phyloP scores from a whole-genome alignment of 2,888 invertebrate genomes.

The Belgica antarctica region DNA sequence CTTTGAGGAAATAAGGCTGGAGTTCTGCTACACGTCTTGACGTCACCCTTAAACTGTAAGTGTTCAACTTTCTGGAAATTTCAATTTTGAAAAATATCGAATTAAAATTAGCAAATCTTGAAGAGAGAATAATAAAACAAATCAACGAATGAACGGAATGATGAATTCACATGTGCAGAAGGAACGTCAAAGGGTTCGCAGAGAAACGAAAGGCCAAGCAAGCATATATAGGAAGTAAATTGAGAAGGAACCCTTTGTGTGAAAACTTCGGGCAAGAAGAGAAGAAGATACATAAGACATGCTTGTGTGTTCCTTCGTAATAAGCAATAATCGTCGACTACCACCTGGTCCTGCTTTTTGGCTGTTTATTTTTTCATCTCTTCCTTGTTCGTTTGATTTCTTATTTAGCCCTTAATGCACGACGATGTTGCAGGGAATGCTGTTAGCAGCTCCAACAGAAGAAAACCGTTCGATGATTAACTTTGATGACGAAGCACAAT shows the following conservation, averaged over 20 bases:
- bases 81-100: no score
- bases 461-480: conserved; percentile 43
- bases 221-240: conserved; percentile 40
- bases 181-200: neutral
- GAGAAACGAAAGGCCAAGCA: neutral
- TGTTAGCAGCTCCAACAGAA: conserved; percentile 36
- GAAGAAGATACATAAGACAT: conserved; percentile 15
- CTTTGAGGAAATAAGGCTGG: no score
- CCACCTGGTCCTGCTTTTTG: conserved; percentile 43
- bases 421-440: conserved; percentile 18
- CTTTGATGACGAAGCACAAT: conserved; percentile 33
- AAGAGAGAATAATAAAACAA: neutral
- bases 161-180: neutral
- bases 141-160: neutral
- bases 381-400: conserved; percentile 22
- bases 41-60: no score
- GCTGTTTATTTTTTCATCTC: conserved; percentile 21
- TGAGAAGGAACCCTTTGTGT: conserved; percentile 37
- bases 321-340: conserved; percentile 43
- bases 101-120: neutral
- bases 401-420: conserved; percentile 35
- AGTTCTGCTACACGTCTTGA: no score
- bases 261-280: conserved; percentile 8
- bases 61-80: no score
- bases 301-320: conserved; percentile 20